Evolutionary conservation across 2,888 invertebrate genomes (phyloP).

Genomic region (Vesta saturnalis): DNA sequence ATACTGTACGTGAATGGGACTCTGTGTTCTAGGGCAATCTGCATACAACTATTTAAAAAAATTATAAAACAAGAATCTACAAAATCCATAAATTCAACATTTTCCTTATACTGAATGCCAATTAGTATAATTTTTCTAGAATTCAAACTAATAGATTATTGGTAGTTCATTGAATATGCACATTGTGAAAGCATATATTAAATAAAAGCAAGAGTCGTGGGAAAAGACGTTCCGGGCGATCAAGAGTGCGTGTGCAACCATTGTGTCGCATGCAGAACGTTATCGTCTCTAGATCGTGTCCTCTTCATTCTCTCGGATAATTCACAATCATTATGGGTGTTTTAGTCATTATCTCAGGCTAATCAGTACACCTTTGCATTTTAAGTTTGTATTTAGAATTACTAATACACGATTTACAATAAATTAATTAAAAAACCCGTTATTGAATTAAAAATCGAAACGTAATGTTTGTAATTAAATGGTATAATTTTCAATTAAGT

Average conservation of each 20-base stretch:
- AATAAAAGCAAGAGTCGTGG: slow-evolving; percentile 45
- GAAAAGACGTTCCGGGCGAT: slow-evolving; percentile 46
- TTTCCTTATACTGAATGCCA: slow-evolving; percentile 1
- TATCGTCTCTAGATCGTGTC: slow-evolving; percentile 46
- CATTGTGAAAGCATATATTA: slow-evolving; percentile 40
- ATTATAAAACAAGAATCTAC: background rate
- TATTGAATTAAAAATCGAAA: slow-evolving; percentile 1
- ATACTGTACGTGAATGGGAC: no score
- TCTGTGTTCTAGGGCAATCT: background rate
- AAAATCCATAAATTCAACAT: background rate
- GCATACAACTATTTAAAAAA: background rate
- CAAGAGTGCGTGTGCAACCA: slow-evolving; percentile 50
- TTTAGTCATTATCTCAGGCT: slow-evolving; percentile 27
- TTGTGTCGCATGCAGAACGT: slow-evolving; percentile 52
- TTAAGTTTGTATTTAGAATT: slow-evolving; percentile 27
- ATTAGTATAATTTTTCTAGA: background rate
- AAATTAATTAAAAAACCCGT: slow-evolving; percentile 1
- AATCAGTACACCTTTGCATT: slow-evolving; percentile 32
- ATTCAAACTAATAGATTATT: slow-evolving; percentile 3
- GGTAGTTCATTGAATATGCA: slow-evolving; percentile 14
- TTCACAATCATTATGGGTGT: slow-evolving; percentile 42
- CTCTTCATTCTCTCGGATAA: slow-evolving; percentile 45
- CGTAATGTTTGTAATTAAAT: slow-evolving; percentile 4
- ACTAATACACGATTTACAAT: slow-evolving; percentile 19
- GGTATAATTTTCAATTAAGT: slow-evolving; percentile 5